Conservation (phyloP, 2,113 vertebrate genomes). For the Neodontobutis hainanensis region DNA sequence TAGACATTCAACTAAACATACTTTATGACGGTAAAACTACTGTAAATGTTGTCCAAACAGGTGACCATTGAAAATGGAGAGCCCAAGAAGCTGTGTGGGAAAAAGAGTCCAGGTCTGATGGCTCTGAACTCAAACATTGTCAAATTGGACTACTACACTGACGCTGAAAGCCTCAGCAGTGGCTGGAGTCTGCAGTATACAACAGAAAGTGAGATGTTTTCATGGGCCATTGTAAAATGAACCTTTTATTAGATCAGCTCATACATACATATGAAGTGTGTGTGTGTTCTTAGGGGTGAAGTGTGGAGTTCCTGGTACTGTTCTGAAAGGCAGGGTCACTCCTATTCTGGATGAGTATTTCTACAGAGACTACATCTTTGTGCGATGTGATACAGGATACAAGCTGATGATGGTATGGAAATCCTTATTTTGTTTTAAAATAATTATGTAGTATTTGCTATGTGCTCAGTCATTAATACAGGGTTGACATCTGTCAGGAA, state of each 20-base stretch:
- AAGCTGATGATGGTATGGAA: conserved; percentile 75
- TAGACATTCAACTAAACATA: not conserved
- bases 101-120: conserved; percentile 67
- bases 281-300: conserved; percentile 65
- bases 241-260: not conserved
- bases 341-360: conserved; percentile 65
- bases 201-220: conserved; percentile 70
- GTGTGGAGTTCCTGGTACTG: conserved; percentile 55
- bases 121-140: conserved; percentile 60
- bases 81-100: conserved; percentile 72
- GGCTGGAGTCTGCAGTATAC: conserved; percentile 79
- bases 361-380: conserved; percentile 77
- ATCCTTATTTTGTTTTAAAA: not conserved
- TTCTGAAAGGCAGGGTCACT: conserved; percentile 70
- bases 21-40: not conserved
- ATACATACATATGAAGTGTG: not conserved
- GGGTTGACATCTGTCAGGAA: conserved; percentile 44
- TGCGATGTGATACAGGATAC: conserved; percentile 75
- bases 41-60: conserved; percentile 36
- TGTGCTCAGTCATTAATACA: not conserved
- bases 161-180: conserved; percentile 63
- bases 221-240: not conserved
- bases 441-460: not conserved
- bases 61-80: conserved; percentile 49
- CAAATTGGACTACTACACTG: conserved; percentile 73